Base-by-base conservation (phyloP, 2,888 invertebrate species). In the Heliconius erato region DNA sequence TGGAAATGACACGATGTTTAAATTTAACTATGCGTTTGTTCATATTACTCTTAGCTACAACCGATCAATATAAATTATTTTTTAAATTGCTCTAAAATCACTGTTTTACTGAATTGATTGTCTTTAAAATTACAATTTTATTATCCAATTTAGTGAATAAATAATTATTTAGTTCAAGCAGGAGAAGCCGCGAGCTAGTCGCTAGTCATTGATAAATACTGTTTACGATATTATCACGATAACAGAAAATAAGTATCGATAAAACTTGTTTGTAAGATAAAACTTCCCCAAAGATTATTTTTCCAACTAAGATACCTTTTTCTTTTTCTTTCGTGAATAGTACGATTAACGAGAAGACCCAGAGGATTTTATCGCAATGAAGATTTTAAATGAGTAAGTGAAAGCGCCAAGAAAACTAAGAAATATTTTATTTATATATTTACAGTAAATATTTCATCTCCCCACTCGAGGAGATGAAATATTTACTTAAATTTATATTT, bases 351-450 rank as follows among this genome's bases (percentile, higher is more conserved):
- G n/a, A 71, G 44, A 71, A 44, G 6, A 71, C 26, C 71, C 44
- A 44, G 71, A 26, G 44, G 71, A 40, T 79, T 74, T 65, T 23
- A 74, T 72, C 44, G 28, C n/a, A 65, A 74, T 65, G 26, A 67
- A 74, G 44, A 65, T 80, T 63, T 80, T 19, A 74, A 80, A 74
- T 65, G 16, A 74, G 23, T 12, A 59, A 54, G 40, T 40, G 69
- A 71, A 71, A 71, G 12, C 40, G 14, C n/a, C n/a, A 44, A 71
- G 12, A 40, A n/a, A 71, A 71, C 23, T n/a, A 19, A 28, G 28
- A 28, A 32, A 32, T 69, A 35, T 69, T 40, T 40, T 54, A 5
- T 19, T 54, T 19, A 7, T 23, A 54, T 54, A 54, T 54, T 54
- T 54, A 23, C 28, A 28, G 28, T 28, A 28, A 28, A 28, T 28